Evolutionary conservation across 2,113 vertebrate genomes (phyloP).

Genomic region (Notechis scutatus): DNA sequence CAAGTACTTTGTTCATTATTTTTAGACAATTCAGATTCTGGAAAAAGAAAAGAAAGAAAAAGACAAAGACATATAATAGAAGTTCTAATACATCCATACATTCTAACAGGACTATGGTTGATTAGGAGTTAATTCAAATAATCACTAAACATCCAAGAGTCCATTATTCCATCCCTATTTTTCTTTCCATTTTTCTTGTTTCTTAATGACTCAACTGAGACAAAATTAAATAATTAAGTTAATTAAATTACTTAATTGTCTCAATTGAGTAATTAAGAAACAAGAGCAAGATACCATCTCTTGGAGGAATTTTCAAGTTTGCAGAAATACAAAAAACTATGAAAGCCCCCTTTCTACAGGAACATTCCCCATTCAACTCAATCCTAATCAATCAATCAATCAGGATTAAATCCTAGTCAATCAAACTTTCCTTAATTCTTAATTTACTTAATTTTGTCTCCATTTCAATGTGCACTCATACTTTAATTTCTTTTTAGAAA

Average conservation of each 20-base stretch:
- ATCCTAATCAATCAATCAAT: not conserved
- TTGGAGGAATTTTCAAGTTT: not conserved
- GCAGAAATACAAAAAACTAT: not conserved
- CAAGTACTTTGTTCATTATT: slow-evolving; percentile 38
- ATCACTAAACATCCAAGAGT: not conserved
- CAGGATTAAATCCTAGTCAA: not conserved
- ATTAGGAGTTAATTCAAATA: not conserved
- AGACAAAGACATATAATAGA: not conserved
- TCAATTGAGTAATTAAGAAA: not conserved
- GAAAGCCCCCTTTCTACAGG: not conserved
- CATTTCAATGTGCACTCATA: not conserved
- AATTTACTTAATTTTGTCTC: not conserved
- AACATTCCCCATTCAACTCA: not conserved
- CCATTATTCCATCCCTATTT: not conserved
- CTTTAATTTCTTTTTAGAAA: not conserved
- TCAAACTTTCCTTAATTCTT: not conserved
- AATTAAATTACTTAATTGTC: not conserved
- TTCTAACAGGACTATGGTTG: not conserved
- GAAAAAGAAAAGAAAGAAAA: not conserved
- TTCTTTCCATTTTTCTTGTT: not conserved
- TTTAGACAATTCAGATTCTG: slow-evolving; percentile 49
- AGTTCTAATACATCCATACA: too few relatives aligned
- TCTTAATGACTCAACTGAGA: not conserved
- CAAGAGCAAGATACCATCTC: not conserved
- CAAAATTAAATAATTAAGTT: not conserved